Conservation (phyloP, 2,113 vertebrate species). For the Ia io region DNA sequence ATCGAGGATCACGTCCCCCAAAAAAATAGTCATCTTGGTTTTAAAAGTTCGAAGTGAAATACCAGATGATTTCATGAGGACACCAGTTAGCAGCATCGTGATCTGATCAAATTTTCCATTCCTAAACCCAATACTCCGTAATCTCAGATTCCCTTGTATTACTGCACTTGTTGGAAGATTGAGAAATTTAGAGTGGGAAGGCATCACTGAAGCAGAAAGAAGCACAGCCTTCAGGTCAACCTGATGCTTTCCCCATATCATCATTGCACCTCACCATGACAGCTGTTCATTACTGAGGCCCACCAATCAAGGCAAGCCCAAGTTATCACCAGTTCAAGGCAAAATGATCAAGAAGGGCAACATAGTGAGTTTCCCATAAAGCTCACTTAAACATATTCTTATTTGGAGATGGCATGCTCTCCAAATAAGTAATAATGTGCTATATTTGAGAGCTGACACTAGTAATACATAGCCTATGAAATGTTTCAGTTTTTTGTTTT, state of each 20-base stretch:
- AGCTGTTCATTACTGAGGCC: not conserved
- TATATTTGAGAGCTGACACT: not conserved
- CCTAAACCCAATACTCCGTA: too few species aligned
- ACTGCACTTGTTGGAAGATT: not conserved
- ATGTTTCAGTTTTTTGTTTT: not conserved
- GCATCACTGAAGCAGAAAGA: not conserved
- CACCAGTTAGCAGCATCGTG: not conserved
- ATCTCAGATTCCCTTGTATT: not conserved
- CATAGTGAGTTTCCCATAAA: not conserved
- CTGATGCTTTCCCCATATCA: not conserved
- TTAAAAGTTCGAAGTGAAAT: slow-evolving; percentile 25
- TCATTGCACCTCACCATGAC: not conserved
- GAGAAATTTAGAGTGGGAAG: not conserved
- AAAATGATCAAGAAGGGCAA: not conserved
- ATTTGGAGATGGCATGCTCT: not conserved
- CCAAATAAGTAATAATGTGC: not conserved
- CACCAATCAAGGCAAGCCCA: not conserved
- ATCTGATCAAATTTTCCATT: not conserved
- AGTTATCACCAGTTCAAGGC: not conserved
- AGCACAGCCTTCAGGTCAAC: not conserved
- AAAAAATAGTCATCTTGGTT: not conserved
- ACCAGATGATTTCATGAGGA: not conserved
- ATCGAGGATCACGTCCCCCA: not conserved
- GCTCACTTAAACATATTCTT: not conserved
- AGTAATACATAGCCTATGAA: not conserved